These are phyloP conservation scores for Argopecten irradians DNA, from an alignment of 1,140 invertebrate species.

Conservation along the genomic window DNA sequence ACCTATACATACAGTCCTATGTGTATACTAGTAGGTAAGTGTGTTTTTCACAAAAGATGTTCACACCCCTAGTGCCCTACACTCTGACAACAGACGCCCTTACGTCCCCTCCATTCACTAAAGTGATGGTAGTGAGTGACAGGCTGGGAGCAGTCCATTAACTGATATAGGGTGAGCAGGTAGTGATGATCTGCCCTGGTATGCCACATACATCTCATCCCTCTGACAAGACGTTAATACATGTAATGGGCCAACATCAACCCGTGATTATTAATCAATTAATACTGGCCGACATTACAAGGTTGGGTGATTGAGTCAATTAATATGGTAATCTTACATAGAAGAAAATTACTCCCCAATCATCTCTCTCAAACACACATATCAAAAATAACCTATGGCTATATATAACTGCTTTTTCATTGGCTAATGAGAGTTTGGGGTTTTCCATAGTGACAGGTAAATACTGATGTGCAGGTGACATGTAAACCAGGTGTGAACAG, in stretches of 20 bases:
- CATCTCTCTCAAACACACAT: neutral
- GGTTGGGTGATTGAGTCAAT: neutral
- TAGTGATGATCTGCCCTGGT: neutral
- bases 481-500: neutral
- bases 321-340: neutral
- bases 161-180: neutral
- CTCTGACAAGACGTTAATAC: neutral
- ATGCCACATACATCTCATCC: neutral
- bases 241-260: conserved; percentile 2
- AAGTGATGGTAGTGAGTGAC: conserved; percentile 21
- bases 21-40: neutral
- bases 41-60: neutral
- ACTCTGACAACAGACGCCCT: neutral
- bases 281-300: neutral
- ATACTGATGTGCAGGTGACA: neutral
- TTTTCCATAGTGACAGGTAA: neutral
- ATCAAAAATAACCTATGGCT: neutral
- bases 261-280: conserved; percentile 17
- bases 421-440: neutral
- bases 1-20: neutral
- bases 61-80: neutral
- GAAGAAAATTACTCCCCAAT: neutral
- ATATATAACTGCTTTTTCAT: conserved; percentile 12
- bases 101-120: neutral
- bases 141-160: neutral